Evolutionary conservation across 1,140 invertebrate genomes (phyloP), one percentile per base, ranked within the genome.

Genomic region (Papilio machaon): DNA sequence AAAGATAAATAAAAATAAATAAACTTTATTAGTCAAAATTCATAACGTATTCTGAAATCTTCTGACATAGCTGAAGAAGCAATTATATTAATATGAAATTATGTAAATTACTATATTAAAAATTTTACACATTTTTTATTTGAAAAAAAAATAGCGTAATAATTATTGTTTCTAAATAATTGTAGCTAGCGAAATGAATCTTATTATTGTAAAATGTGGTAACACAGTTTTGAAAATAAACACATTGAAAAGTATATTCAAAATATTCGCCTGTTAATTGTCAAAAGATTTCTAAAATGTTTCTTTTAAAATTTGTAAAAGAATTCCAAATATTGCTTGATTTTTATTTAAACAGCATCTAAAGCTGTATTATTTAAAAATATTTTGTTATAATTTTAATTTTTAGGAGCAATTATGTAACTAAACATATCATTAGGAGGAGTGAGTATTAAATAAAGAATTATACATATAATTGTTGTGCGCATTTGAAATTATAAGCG

Each of bases 361-460:
- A 17, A 15, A 10, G 19, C 60, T 64, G 11, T 58, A 38, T 60
- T 52, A 60, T 60, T 52, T 52, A 52, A 46, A 67, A 67, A 35
- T 35, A 8, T 23, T 30, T 77, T 60, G 38, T 52, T 82, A 77
- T 52, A 78, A 77, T 70, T 82, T 54, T 49, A 81, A 82, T 52
- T 75, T 75, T 82, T 86, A 88, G 87, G 87, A 89, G 84, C 86
- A 90, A 91, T 88, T 84, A 81, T 81, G 88, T 89, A 92, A 94
- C 91, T 88, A 91, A 88, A 94, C 92, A 94, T 94, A 94, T 94
- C 92, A 94, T 89, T 83, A 88, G 80, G 81, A 76, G 78, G 83
- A 85, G 87, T 88, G 86, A 88, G 80, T 85, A 82, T 83, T 82
- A 81, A 84, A 84, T 84, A 76, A 47, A 82, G 10, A 67, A 43